These are phyloP conservation scores for Seira sanloemensis DNA, from an alignment of 2,888 invertebrate species.

Conservation along the genomic window DNA sequence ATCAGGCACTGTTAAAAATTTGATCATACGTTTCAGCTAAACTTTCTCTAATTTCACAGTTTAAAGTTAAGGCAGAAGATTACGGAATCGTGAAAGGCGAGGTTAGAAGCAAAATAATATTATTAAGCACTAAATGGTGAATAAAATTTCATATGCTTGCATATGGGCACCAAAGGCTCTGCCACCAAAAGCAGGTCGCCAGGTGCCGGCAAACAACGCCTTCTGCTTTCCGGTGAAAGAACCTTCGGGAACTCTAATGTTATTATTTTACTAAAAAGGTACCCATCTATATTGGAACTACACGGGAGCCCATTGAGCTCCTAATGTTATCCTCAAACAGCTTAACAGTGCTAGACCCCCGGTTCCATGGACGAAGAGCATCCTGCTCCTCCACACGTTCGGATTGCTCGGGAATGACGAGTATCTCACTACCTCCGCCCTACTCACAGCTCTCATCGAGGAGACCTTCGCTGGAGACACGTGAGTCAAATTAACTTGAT, in stretches of 20 bases:
- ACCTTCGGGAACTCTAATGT: no score
- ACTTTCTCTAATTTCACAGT: no score
- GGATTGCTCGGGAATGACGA: conserved; percentile 47
- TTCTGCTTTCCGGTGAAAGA: no score
- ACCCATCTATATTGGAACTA: conserved; percentile 48
- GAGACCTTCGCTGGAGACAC: conserved; percentile 28
- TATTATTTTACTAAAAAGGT: no score
- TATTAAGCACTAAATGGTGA: no score
- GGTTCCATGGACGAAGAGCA: conserved; percentile 45
- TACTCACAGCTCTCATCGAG: conserved; percentile 52
- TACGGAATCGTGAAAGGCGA: conserved; percentile 49
- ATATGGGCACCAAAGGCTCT: no score
- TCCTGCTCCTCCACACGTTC: conserved; percentile 54
- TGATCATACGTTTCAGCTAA: no score
- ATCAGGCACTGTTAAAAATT: no score
- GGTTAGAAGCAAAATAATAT: no score
- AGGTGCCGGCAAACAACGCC: no score
- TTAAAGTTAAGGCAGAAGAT: conserved; percentile 55
- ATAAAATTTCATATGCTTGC: no score
- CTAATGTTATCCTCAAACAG: conserved; percentile 44
- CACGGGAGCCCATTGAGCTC: conserved; percentile 43
- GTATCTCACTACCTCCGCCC: conserved; percentile 38
- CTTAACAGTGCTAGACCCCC: conserved; percentile 29
- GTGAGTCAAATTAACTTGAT: conserved; percentile 26
- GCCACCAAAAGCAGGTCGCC: no score